phyloP scores from a whole-genome alignment of 1,140 invertebrate species.

The Adoxophyes honmai region DNA sequence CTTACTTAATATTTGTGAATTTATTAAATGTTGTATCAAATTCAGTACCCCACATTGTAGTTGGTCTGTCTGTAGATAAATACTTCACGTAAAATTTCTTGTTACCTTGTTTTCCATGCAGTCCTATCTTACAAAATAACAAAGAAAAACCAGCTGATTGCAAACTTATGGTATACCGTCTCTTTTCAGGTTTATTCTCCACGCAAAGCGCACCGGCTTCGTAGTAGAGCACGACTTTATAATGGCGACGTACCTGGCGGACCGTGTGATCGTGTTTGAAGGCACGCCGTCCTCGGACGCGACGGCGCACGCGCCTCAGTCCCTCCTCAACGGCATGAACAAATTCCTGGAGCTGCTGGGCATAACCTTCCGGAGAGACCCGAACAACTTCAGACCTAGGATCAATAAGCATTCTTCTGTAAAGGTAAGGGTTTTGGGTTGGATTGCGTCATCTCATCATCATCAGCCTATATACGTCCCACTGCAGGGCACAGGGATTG shows the following conservation, averaged over 20 bases:
- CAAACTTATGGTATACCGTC: conserved; percentile 1
- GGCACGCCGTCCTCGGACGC: conserved; percentile 93
- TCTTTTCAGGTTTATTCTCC: conserved; percentile 93
- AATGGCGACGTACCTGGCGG: conserved; percentile 99
- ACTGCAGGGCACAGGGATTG: too few species aligned
- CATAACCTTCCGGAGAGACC: conserved; percentile 99
- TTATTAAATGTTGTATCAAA: too few species aligned
- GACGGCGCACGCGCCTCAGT: conserved; percentile 94
- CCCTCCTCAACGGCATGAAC: conserved; percentile 98
- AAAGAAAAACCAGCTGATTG: too few species aligned
- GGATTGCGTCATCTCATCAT: too few species aligned
- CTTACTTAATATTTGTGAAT: conserved; percentile 11
- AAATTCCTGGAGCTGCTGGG: conserved; percentile 96
- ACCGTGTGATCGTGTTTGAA: conserved; percentile 99
- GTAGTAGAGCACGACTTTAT: conserved; percentile 99
- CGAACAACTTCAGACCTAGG: conserved; percentile 98
- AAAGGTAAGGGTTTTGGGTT: conserved; percentile 84
- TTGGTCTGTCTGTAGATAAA: too few species aligned
- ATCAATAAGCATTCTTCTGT: conserved; percentile 99
- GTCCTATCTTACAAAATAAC: too few species aligned
- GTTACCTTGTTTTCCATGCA: too few species aligned
- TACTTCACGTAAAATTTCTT: too few species aligned
- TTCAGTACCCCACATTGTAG: too few species aligned
- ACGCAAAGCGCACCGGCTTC: conserved; percentile 99
- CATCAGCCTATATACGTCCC: too few species aligned